Base-by-base conservation (phyloP, 2,888 invertebrate species). In the Scaptomyza cyrtandrae region DNA sequence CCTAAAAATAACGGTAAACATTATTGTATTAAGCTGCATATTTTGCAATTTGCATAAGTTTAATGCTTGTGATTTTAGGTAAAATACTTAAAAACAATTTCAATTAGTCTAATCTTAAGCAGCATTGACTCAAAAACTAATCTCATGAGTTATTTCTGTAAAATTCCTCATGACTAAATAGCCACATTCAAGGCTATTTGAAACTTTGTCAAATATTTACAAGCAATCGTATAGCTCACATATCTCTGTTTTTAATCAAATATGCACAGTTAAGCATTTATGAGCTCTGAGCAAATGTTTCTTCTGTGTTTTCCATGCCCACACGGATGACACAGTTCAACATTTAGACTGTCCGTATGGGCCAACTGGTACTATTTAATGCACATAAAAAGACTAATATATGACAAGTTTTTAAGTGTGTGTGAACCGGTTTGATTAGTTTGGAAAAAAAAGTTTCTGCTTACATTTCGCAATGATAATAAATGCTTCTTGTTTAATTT, bases 361-460 rank as follows among this genome's bases (percentile, higher is more conserved):
- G 31, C 29, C 14, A 58, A 43, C 74, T 56, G 35, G 35, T 52
- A 57, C 60, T 49, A 52, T 61, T 57, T 54, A 43, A 24, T 35
- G 10, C 35, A 50, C 24, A 50, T 35, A 50, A n/a, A 24, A 24
- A 35, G 33, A 13, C 10, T 10, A 33, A 10, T 50, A 45, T 29
- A 58, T 65, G 41, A 54, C 75, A 61, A 24, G 39, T 46, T 59
- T 59, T 37, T 52, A 55, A 75, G 7, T 16, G n/a, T 61, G 50
- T 19, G 19, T 19, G 52, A 74, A 76, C 74, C 74, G 74, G 74
- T 74, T 74, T 61, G 52, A 65, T 77, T 44, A 45, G 56, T 71
- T 54, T n/a, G n/a, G n/a, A n/a, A n/a, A 33, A 48, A 55, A 39
- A 54, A 52, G n/a, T 45, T 50, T 45, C 31, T 64, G 65, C 48